These are phyloP conservation scores for Gallinago solitaria DNA, from an alignment of 2,797 vertebrate genomes.

Conservation along the genomic window DNA sequence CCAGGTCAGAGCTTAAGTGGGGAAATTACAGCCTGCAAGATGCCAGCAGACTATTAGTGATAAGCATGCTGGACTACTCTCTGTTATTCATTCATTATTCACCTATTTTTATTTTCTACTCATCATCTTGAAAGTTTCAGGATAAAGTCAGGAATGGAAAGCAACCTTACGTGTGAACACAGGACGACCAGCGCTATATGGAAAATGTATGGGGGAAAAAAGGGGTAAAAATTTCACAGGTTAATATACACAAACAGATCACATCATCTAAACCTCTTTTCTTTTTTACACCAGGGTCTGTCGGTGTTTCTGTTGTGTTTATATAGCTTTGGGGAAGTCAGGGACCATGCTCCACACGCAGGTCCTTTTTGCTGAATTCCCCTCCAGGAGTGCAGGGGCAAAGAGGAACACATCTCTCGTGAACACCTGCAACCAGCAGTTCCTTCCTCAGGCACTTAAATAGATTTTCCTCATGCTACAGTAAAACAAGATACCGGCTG, in stretches of 20 bases:
- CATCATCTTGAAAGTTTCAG: neutral
- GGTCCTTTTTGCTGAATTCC: slow-evolving; percentile 72
- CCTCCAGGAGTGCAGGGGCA: slow-evolving; percentile 54
- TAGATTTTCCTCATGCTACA: slow-evolving; percentile 39
- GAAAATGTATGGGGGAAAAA: neutral
- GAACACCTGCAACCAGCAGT: slow-evolving; percentile 71
- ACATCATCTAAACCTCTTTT: neutral
- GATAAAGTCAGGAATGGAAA: neutral
- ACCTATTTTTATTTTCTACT: neutral
- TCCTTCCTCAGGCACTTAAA: slow-evolving; percentile 66
- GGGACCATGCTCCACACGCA: slow-evolving; percentile 7
- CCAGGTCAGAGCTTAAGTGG: neutral
- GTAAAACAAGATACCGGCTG: neutral
- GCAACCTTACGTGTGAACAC: neutral
- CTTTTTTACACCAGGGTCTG: neutral
- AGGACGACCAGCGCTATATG: neutral
- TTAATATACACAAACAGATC: neutral
- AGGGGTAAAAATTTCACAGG: neutral
- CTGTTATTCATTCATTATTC: neutral
- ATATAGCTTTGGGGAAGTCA: slow-evolving; percentile 67
- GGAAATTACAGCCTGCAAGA: neutral
- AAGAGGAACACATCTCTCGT: slow-evolving; percentile 71
- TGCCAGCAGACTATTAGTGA: neutral
- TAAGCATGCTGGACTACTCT: neutral
- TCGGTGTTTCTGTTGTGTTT: neutral